A percentile compares a stretch with the other conserved stretches of the same genome.
Conservation (phyloP, 2,113 vertebrate species). For the Anser cygnoides region DNA sequence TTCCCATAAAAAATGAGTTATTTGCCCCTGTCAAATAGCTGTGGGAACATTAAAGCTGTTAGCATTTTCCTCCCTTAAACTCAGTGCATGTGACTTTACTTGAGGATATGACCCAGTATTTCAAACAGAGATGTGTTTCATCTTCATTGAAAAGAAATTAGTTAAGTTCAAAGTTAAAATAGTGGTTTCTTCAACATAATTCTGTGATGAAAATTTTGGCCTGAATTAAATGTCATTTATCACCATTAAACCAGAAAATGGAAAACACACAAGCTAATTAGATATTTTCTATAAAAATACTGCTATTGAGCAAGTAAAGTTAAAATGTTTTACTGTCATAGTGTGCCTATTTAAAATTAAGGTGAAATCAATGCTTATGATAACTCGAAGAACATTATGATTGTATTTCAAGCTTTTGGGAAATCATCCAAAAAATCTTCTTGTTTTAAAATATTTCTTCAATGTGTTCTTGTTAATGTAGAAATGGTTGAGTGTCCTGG, state of each 20-base stretch:
- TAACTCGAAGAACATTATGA: background rate
- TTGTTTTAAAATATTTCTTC: conserved; percentile 31
- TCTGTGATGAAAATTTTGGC: background rate
- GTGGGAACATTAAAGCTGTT: background rate
- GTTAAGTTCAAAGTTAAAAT: background rate
- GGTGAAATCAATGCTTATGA: conserved; percentile 20
- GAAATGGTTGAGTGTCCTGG: background rate
- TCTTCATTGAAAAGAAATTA: background rate
- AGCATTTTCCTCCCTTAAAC: background rate
- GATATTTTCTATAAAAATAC: background rate
- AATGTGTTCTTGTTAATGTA: background rate
- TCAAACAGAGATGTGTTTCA: background rate
- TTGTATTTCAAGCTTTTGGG: background rate
- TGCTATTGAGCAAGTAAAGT: background rate
- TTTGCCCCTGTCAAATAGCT: background rate
- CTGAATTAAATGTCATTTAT: conserved; percentile 10
- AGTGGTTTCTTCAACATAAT: background rate
- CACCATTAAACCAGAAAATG: conserved; percentile 4
- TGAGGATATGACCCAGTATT: background rate
- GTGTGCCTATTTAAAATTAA: background rate
- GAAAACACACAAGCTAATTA: background rate
- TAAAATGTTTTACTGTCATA: background rate
- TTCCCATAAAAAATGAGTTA: conserved; percentile 45
- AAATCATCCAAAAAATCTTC: background rate
- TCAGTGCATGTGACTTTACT: background rate